Percentiles rank a stretch among this genome's conserved stretches.
These are phyloP conservation scores for Pseudochirops cupreus DNA, from an alignment of 2,797 vertebrate genomes.

Conservation along the genomic window DNA sequence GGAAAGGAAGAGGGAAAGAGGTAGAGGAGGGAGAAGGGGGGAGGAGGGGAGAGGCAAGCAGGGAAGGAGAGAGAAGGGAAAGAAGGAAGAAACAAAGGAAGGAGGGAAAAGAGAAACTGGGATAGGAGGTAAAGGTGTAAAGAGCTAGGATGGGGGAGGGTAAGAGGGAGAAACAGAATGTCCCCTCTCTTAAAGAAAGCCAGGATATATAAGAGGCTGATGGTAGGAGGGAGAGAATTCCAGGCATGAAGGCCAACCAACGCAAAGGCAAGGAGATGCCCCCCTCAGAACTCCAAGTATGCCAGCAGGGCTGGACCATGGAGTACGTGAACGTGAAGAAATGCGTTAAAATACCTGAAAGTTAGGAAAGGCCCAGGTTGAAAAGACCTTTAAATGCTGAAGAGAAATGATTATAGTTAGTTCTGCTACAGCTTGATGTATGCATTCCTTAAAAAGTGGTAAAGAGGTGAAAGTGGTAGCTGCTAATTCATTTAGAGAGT, in stretches of 20 bases:
- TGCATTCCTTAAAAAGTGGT: not conserved
- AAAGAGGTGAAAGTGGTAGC: not conserved
- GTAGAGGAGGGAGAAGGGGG: accelerated
- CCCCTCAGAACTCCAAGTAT: not conserved
- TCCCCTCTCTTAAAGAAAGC: not conserved
- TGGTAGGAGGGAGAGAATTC: not conserved
- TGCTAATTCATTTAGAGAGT: not conserved
- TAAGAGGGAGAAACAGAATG: not conserved
- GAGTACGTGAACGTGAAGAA: not conserved
- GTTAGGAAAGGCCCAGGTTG: not conserved
- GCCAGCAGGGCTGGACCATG: not conserved
- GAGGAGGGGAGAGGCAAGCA: too few species aligned
- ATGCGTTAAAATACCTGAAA: not conserved
- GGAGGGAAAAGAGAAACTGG: not conserved
- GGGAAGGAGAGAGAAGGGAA: not conserved
- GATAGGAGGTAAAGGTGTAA: not conserved
- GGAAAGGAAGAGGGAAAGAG: not conserved
- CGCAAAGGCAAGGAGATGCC: not conserved
- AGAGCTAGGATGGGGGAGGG: not conserved
- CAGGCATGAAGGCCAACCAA: not conserved
- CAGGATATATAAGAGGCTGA: not conserved
- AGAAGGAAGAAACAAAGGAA: not conserved
- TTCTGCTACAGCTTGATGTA: not conserved
- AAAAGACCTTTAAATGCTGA: not conserved
- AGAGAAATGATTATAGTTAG: not conserved